Percentiles rank a stretch among this genome's conserved stretches.
Evolutionary conservation across 2,113 vertebrate genomes (phyloP).

Genomic region (Bubalus kerabau): DNA sequence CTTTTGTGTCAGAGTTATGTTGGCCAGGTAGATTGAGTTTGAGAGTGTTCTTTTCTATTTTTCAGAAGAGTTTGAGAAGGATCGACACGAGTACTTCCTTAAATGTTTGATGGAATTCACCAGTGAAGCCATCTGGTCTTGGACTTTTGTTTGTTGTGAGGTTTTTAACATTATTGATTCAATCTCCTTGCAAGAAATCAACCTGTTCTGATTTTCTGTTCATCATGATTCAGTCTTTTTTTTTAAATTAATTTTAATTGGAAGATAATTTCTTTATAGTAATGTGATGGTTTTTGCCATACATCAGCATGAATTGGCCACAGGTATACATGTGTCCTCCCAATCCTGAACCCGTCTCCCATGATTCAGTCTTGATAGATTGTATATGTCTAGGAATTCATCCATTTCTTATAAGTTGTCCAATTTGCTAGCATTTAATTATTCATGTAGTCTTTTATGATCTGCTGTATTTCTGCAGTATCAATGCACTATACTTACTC

Average conservation of each 20-base stretch:
- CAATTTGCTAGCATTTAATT: neutral
- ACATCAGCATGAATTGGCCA: too few species aligned
- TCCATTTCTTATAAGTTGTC: neutral
- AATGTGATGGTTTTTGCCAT: too few species aligned
- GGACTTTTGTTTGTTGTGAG: neutral
- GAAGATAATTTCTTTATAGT: too few species aligned
- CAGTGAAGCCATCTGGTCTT: neutral
- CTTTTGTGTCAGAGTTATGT: neutral
- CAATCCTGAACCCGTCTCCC: neutral
- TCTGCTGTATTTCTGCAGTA: neutral
- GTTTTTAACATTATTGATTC: neutral
- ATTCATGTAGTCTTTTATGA: neutral
- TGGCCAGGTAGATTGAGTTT: neutral
- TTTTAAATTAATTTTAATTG: neutral
- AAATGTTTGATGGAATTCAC: neutral
- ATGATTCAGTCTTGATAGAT: neutral
- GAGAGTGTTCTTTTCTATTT: neutral
- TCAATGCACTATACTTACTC: neutral
- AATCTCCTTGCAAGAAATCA: neutral
- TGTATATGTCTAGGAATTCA: neutral
- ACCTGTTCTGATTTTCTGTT: neutral
- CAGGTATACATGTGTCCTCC: neutral
- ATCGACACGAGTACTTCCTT: too few species aligned
- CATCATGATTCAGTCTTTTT: neutral
- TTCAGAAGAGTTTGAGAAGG: neutral